Conservation (phyloP, 2,797 vertebrate genomes). For the Myiotriccus ornatus region DNA sequence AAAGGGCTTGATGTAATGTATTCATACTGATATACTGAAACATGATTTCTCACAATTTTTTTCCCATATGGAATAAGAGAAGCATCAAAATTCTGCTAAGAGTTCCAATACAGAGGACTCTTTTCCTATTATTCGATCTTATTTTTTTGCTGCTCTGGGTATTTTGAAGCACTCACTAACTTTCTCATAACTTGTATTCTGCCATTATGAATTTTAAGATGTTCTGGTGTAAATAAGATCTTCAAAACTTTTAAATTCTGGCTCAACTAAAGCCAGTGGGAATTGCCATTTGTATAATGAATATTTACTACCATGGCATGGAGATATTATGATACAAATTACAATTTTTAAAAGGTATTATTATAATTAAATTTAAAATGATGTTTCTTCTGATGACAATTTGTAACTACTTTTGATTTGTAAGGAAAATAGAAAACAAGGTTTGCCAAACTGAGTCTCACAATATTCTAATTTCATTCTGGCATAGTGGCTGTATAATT, state of each 20-base stretch:
- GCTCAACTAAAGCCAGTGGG: neutral
- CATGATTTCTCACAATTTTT: neutral
- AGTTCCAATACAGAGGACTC: neutral
- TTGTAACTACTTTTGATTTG: neutral
- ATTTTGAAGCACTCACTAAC: neutral
- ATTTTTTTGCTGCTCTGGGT: neutral
- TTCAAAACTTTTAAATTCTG: neutral
- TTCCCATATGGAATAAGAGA: neutral
- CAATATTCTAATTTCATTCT: neutral
- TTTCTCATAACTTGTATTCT: neutral
- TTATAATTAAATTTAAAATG: neutral
- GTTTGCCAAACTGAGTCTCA: neutral
- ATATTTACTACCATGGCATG: neutral
- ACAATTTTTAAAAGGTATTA: fast-evolving
- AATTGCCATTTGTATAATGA: neutral
- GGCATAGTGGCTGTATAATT: neutral
- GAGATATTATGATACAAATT: neutral
- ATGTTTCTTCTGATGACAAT: neutral
- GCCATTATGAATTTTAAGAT: neutral
- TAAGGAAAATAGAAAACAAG: neutral
- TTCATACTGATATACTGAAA: constrained; percentile 11
- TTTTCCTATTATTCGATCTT: neutral
- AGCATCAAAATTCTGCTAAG: neutral
- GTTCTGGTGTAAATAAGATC: neutral
- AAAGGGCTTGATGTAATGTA: neutral